A percentile compares a stretch with the other conserved stretches of the same genome.
Evolutionary conservation across 2,113 vertebrate genomes (phyloP).

Genomic region (Python bivittatus): DNA sequence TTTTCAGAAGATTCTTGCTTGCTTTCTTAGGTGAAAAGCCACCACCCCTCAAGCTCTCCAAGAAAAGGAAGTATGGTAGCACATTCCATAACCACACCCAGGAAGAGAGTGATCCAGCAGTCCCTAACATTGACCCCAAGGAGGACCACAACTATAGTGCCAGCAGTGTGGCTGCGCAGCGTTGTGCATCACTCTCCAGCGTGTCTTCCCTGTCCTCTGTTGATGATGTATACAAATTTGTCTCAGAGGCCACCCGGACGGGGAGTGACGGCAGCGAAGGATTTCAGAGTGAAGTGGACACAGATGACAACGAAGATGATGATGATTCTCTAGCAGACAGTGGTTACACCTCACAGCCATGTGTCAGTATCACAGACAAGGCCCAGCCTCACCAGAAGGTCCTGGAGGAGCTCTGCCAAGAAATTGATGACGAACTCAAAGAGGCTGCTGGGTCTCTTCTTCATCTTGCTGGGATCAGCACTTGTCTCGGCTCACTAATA

Average conservation of each 20-base stretch:
- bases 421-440: slow-evolving; percentile 97
- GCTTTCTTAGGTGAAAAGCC: slow-evolving; percentile 74
- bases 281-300: slow-evolving; percentile 92
- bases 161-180: slow-evolving; percentile 78
- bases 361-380: slow-evolving; percentile 66
- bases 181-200: slow-evolving; percentile 86
- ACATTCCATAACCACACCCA: slow-evolving; percentile 64
- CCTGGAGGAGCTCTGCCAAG: slow-evolving; percentile 80
- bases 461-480: slow-evolving; percentile 94
- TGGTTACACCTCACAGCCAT: slow-evolving; percentile 74
- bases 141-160: slow-evolving; percentile 98
- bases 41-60: slow-evolving; percentile 73
- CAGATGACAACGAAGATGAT: slow-evolving; percentile 82
- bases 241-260: slow-evolving; percentile 77
- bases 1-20: background rate
- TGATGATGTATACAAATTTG: slow-evolving; percentile 84
- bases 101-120: slow-evolving; percentile 62
- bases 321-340: slow-evolving; percentile 79
- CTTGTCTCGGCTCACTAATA: slow-evolving; percentile 88
- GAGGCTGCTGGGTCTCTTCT: slow-evolving; percentile 97
- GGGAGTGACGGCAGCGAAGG: slow-evolving; percentile 88
- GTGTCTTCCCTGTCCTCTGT: slow-evolving; percentile 84
- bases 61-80: slow-evolving; percentile 74
- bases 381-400: slow-evolving; percentile 77
- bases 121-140: slow-evolving; percentile 87